Evolutionary conservation across 2,113 vertebrate species (phyloP).

Genomic region (Podarcis raffonei): DNA sequence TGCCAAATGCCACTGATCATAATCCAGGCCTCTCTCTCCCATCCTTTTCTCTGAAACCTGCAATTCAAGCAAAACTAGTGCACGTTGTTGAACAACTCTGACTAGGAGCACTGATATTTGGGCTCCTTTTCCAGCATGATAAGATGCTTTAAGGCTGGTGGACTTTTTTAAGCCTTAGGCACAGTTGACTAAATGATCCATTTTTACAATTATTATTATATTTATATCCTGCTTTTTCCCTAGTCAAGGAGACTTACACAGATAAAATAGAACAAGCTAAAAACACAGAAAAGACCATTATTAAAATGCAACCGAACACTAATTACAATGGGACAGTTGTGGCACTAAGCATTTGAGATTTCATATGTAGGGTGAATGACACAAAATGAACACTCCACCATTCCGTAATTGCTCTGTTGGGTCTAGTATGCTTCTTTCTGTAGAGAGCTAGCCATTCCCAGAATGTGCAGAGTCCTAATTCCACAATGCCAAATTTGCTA

Average conservation of each 20-base stretch:
- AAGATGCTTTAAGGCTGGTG: not conserved
- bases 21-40: not conserved
- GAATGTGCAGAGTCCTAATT: no score
- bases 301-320: no score
- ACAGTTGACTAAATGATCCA: not conserved
- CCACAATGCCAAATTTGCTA: no score
- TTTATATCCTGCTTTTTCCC: no score
- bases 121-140: not conserved
- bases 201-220: not conserved
- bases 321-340: not conserved
- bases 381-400: not conserved
- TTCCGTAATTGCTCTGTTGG: not conserved
- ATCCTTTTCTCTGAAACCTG: not conserved
- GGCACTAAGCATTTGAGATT: not conserved
- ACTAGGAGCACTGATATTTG: not conserved
- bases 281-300: no score
- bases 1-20: not conserved
- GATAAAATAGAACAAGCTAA: no score
- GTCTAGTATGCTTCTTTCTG: not conserved
- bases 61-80: not conserved
- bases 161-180: not conserved
- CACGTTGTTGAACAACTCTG: not conserved
- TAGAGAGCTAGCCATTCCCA: not conserved
- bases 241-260: no score
- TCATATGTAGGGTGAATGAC: not conserved